Evolutionary conservation across 2,797 vertebrate species (phyloP).

Genomic region (Pipistrellus pygmaeus): DNA sequence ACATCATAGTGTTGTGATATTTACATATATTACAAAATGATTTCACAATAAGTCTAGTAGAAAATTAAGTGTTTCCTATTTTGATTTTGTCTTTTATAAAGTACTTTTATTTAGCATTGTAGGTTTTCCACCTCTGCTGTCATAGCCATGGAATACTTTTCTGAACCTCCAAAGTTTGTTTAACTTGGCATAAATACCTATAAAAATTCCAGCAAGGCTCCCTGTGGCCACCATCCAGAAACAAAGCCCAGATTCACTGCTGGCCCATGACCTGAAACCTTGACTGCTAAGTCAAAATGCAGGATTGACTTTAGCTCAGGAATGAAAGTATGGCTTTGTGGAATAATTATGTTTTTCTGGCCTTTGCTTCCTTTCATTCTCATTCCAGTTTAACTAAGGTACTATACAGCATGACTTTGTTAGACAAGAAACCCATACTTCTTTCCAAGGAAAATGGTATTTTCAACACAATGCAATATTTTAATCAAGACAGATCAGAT

Average conservation of each 20-base stretch:
- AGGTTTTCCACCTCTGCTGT: conserved; percentile 34
- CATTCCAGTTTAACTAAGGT: background rate
- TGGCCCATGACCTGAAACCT: conserved; percentile 60
- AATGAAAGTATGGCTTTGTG: conserved; percentile 62
- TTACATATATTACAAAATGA: background rate
- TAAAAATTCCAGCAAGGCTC: conserved; percentile 46
- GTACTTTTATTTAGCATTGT: conserved; percentile 3
- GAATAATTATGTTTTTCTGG: conserved; percentile 68
- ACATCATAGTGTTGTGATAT: background rate
- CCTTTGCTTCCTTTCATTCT: conserved; percentile 57
- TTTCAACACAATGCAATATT: conserved; percentile 25
- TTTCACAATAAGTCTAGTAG: background rate
- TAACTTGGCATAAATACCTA: conserved; percentile 67
- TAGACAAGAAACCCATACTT: conserved; percentile 15
- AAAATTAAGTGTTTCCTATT: conserved; percentile 20
- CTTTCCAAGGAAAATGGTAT: conserved; percentile 29
- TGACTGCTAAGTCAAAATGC: conserved; percentile 70
- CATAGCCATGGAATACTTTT: conserved; percentile 31
- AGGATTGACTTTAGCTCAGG: conserved; percentile 60
- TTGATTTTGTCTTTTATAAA: conserved; percentile 8
- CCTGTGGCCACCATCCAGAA: conserved; percentile 64
- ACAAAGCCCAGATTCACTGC: conserved; percentile 70
- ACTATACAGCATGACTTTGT: background rate
- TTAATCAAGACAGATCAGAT: background rate
- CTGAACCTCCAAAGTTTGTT: conserved; percentile 66